Evolutionary conservation across 2,797 vertebrate genomes (phyloP).

Genomic region (Artibeus jamaicensis): DNA sequence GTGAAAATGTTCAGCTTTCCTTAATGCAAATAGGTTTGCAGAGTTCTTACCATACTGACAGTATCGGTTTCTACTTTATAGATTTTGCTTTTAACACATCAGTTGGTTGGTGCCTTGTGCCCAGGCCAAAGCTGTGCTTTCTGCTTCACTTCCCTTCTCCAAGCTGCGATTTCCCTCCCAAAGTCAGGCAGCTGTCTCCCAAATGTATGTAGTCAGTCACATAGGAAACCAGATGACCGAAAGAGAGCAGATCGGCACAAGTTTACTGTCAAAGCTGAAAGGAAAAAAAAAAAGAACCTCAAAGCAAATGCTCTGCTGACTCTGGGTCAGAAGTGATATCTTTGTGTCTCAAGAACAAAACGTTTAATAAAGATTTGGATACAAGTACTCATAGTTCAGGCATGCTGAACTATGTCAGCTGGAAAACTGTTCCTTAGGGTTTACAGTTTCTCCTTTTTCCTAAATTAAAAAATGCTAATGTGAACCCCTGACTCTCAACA

Average conservation of each 20-base stretch:
- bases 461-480: slow-evolving; percentile 66
- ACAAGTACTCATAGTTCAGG: slow-evolving; percentile 16
- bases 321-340: neutral
- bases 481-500: slow-evolving; percentile 47
- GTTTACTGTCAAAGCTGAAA: neutral
- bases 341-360: slow-evolving; percentile 48
- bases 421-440: slow-evolving; percentile 13
- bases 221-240: neutral
- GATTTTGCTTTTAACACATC: slow-evolving; percentile 7
- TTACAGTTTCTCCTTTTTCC: slow-evolving; percentile 38
- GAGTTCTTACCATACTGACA: neutral
- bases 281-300: neutral
- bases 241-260: neutral
- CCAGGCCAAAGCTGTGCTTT: neutral
- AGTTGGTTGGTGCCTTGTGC: neutral
- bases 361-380: slow-evolving; percentile 18
- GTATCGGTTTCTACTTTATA: neutral
- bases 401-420: neutral
- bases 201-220: neutral
- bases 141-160: neutral
- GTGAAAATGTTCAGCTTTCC: neutral
- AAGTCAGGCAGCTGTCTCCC: slow-evolving; percentile 10
- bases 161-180: neutral
- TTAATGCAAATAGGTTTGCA: neutral
- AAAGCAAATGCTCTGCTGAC: neutral